Base-by-base conservation (phyloP, 2,113 vertebrate genomes). In the Syngnathus scovelli region DNA sequence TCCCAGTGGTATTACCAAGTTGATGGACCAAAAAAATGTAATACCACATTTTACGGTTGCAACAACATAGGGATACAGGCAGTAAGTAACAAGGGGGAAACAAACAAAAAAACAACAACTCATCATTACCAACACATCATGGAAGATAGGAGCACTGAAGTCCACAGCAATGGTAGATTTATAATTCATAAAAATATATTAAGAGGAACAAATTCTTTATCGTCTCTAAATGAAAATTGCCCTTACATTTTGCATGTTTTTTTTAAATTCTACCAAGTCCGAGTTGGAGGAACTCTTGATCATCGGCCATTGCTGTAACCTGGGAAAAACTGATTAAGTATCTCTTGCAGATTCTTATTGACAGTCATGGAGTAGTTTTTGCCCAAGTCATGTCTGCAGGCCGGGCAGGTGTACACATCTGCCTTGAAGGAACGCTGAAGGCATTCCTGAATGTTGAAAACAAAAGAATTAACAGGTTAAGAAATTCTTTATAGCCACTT, bases 251-350 rank as follows among this genome's bases (percentile, higher is more conserved):
- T 83, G 71, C 78, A 75, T 84, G 8, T 41, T 66, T 70, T 33
- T 33, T 33, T 33, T 33, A 33, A 33, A 33, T 33, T 79, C 79
- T 70, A 74, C 52, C 3, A 55, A 46, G 61, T 54, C 67, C 63
- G 38, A 65, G 61, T 49, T 7, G 59, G 39, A 48, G 61, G 66
- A 67, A 71, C 56, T 70, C 43, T 70, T 68, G 72, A 93, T 95
- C 94, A 99, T 87, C 96, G 94, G 33, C 97, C 96, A 0, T 81
- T 95, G 91, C 93, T 96, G 21, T 99, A 99, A 52, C 97, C 96
- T 0, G 96, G 96, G 84, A 99, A 98, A 86, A 99, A 92, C 90
- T 95, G 95, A 77, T n/a, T 90, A 46, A 98, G 92, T 61, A 98
- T 67, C 37, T 83, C 85, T 86, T 99, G 97, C 84, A 99, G 91